A percentile compares a stretch with the other conserved stretches of the same genome.
phyloP scores from a whole-genome alignment of 2,113 vertebrate species.

The Neomonachus schauinslandi region DNA sequence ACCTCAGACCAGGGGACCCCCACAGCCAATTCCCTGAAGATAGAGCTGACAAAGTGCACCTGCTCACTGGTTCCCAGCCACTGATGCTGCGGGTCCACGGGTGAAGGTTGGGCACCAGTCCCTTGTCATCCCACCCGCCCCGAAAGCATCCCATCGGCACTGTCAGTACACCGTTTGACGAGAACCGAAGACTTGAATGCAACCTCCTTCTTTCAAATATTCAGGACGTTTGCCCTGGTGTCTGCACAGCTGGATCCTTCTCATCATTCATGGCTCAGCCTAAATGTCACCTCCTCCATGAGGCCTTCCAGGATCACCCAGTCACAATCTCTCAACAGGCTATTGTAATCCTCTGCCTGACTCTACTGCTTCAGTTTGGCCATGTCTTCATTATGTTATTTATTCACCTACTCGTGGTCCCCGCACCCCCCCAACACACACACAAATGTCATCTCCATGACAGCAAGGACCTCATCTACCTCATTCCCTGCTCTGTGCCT shows the following conservation, averaged over 20 bases:
- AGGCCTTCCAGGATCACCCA: not conserved
- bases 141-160: accelerated
- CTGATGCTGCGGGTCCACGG: not conserved
- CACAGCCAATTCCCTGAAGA: not conserved
- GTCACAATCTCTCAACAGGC: no score
- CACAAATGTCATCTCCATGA: not conserved
- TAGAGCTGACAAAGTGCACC: not conserved
- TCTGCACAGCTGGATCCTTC: not conserved
- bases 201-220: not conserved
- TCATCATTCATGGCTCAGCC: not conserved
- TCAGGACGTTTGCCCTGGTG: no score
- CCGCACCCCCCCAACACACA: not conserved
- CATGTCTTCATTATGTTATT: not conserved
- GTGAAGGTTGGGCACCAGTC: not conserved
- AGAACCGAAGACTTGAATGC: accelerated
- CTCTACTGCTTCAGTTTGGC: not conserved
- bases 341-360: not conserved
- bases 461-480: not conserved
- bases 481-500: not conserved
- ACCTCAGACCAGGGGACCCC: not conserved
- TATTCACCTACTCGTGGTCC: not conserved
- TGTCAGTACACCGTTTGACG: accelerated
- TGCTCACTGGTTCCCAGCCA: accelerated
- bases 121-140: not conserved
- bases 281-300: not conserved